Evolutionary conservation across 30 jellyfish, hydroid and myxozoan species (phyloP).

Genomic region (Cassiopea andromeda): DNA sequence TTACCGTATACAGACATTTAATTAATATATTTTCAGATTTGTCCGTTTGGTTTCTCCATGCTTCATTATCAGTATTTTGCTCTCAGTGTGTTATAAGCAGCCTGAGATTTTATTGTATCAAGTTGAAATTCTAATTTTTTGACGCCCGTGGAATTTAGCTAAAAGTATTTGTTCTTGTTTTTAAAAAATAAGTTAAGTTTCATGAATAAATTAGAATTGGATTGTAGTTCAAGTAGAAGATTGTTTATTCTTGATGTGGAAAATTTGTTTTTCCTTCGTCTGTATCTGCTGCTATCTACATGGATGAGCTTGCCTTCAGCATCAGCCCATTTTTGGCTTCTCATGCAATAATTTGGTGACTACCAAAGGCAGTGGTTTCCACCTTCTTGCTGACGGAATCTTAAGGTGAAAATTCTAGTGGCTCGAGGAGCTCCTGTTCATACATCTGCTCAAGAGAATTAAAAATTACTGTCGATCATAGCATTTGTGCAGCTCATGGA

Average conservation of each 20-base stretch:
- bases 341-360: no score
- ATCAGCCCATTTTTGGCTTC: no score
- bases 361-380: no score
- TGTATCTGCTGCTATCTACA: background rate
- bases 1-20: background rate
- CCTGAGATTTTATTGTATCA: constrained; percentile 42
- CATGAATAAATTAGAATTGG: background rate
- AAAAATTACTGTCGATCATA: no score
- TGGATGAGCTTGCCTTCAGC: background rate
- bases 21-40: constrained; percentile 10
- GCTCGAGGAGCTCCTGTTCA: no score
- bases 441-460: no score
- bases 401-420: no score
- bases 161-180: constrained; percentile 5
- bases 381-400: no score
- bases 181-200: background rate
- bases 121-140: constrained; percentile 13
- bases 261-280: background rate
- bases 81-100: constrained; percentile 43
- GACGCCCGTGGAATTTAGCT: constrained; percentile 8
- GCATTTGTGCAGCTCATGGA: no score
- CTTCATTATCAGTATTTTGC: background rate
- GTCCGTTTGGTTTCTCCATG: background rate
- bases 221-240: background rate
- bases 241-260: background rate